Base-by-base conservation (phyloP, 1,140 invertebrate species). In the Pemphigus obesinymphae region DNA sequence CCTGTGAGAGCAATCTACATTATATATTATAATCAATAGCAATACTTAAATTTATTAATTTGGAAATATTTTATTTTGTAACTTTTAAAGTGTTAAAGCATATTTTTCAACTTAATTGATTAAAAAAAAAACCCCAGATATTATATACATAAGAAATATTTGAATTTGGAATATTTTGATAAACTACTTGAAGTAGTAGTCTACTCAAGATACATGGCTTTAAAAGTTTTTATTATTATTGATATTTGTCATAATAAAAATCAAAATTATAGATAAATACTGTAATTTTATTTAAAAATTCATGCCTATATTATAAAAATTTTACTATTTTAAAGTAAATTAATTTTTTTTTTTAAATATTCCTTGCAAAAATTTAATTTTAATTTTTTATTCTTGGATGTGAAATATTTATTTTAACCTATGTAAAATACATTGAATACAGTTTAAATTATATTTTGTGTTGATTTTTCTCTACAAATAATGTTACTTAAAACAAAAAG, bases 201-300 rank as follows among this genome's bases (percentile, higher is more conserved):
- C 13, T 45, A 45, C 43, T 45, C 13, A 45, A 45, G 20, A 61
- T 37, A 34, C 15, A 61, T 29, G 40, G 10, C 15, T 68, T 40
- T 23, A 23, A 40, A 43, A 40, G 7, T 29, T 31, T 58, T 34
- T 68, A 68, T 68, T 37, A 34, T n/a, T n/a, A 68, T 68, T 37
- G 13, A 72, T 48, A 48, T 48, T 72, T 72, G 40, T 48, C 20
- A 48, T 70, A 48, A 48, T 48, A 72, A 72, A 48, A 23, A 72
- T 72, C 70, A 72, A 72, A 72, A 72, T 72, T 72, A 72, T 72
- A 20, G 31, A n/a, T 72, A 72, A 48, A 43, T 70, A 70, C 13
- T 72, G 40, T 48, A 72, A 29, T 72, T 20, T 20, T 29, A 72
- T 72, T 72, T 17, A 20, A 23, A 48, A 20, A 72, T 31, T 45